Evolutionary conservation across 2,797 vertebrate species (phyloP).

Genomic region (Emys orbicularis): DNA sequence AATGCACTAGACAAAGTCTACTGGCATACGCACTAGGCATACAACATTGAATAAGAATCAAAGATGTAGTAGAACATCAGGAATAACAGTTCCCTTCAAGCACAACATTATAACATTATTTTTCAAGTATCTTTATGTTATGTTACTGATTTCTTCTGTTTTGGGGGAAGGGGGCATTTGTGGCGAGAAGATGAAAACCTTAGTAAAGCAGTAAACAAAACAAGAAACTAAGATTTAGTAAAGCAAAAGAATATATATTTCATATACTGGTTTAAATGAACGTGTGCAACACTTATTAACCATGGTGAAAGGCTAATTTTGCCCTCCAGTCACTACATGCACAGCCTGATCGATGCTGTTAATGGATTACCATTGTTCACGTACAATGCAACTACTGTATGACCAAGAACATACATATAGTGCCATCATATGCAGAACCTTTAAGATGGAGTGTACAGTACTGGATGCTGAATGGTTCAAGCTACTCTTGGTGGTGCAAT

Average conservation of each 20-base stretch:
- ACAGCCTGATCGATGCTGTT: constrained; percentile 81
- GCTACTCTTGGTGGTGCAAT: constrained; percentile 81
- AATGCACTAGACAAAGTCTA: constrained; percentile 81
- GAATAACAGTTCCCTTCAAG: constrained; percentile 75
- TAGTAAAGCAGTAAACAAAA: constrained; percentile 79
- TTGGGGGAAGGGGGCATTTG: constrained; percentile 39
- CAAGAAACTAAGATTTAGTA: constrained; percentile 75
- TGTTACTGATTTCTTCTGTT: constrained; percentile 66
- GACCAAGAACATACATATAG: constrained; percentile 79
- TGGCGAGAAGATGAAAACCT: constrained; percentile 72
- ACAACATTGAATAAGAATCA: constrained; percentile 79
- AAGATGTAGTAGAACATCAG: constrained; percentile 78
- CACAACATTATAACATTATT: constrained; percentile 73
- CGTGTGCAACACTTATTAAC: constrained; percentile 80
- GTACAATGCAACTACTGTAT: constrained; percentile 81
- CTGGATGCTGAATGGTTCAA: constrained; percentile 72
- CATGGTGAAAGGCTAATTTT: constrained; percentile 80
- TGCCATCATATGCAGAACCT: constrained; percentile 65
- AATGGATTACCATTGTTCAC: constrained; percentile 84
- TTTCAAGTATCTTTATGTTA: constrained; percentile 75
- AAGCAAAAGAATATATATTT: constrained; percentile 79
- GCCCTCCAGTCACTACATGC: constrained; percentile 87
- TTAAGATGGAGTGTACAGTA: constrained; percentile 64
- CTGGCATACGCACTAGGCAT: constrained; percentile 76
- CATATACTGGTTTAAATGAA: constrained; percentile 80